Evolutionary conservation across 2,888 invertebrate genomes (phyloP), one percentile per base, ranked within the genome.

Genomic region (Eupeodes luniger): DNA sequence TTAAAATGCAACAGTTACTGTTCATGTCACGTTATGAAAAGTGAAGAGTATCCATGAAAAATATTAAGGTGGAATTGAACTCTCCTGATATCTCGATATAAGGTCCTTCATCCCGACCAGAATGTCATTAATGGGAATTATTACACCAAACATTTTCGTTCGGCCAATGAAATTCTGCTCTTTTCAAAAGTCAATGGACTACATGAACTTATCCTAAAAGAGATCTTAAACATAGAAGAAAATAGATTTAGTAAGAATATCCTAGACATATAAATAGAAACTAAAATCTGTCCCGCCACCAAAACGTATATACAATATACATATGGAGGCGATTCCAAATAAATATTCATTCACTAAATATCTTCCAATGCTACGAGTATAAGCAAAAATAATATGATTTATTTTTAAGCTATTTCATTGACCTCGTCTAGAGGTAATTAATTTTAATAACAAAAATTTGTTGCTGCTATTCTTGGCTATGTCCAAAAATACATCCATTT

Each of bases 361-460:
- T 49, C 53, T 53, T 11, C 14, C 51, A 27, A 40, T 62, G 44
- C 9, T 40, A n/a, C n/a, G n/a, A 67, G 72, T 34, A 40, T 9
- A 59, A 36, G 27, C 27, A 14, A 47, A 76, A 44, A 47, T 14
- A 49, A 66, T 5, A 19, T 27, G 27, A 66, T 47, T 78, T 72
- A 72, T 72, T 72, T 72, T 72, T 59, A 70, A 53, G 36, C 59
- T 66, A 44, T 81, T 80, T 76, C 81, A 76, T 80, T 81, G 81
- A 85, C 85, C 76, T 85, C 85, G 81, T 80, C 81, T 85, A 44
- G 64, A 53, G 70, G 47, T 66, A 76, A 69, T 85, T 61, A 80
- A 85, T 62, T 78, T 70, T 19, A 59, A 70, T 70, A 70, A 66
- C 44, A 72, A 49, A 16, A 67, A 57, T 57, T 70, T 64, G 34